These are phyloP conservation scores for Atta cephalotes DNA, from an alignment of 1,140 invertebrate genomes.

Conservation along the genomic window DNA sequence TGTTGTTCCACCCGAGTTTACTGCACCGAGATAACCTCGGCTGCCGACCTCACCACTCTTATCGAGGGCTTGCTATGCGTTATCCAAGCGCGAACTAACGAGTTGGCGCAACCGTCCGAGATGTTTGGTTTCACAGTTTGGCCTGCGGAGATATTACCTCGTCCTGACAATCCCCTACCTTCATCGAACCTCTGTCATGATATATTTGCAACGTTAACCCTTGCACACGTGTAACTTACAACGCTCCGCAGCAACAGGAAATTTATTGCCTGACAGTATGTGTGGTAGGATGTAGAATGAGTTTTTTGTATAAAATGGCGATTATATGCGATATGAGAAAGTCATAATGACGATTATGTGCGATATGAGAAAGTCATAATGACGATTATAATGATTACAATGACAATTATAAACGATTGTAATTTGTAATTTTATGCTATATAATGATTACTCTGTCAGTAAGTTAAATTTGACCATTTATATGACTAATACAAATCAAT, in stretches of 20 bases:
- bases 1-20: constrained; percentile 82
- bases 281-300: neutral
- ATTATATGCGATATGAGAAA: neutral
- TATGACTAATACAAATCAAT: too few species aligned
- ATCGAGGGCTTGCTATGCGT: constrained; percentile 78
- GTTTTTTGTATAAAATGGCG: neutral
- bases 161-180: constrained; percentile 64
- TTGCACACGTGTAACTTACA: constrained; percentile 3
- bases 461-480: too few species aligned
- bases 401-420: neutral
- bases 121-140: constrained; percentile 65
- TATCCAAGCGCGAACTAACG: constrained; percentile 81
- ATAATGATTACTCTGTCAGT: too few species aligned
- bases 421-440: neutral
- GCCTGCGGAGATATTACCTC: constrained; percentile 67
- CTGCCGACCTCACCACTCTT: constrained; percentile 78
- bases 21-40: constrained; percentile 81
- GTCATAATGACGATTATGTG: neutral
- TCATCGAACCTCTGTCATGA: constrained; percentile 54
- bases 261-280: constrained; percentile 18
- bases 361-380: neutral
- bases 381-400: neutral
- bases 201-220: constrained; percentile 44
- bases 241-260: neutral
- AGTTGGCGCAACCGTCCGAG: constrained; percentile 73